Evolutionary conservation across 2,797 vertebrate species (phyloP), one percentile per base, ranked within the genome.

Genomic region (Hoplostethus atlanticus): DNA sequence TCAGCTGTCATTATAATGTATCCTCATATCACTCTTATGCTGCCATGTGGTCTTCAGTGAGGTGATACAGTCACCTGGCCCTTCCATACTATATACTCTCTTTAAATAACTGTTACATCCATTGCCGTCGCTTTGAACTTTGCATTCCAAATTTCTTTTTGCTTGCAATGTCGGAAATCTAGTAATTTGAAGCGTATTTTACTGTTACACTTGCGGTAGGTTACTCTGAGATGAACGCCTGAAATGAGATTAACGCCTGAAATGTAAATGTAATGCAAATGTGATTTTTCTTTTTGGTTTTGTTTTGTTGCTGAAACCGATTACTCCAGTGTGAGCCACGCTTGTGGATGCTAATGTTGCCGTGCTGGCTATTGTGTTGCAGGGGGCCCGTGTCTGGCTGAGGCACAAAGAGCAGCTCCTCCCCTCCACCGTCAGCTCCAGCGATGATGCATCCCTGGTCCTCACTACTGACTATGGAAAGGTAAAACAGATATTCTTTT

Each of bases 341-440:
- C 70, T 76, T 83, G 57, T 71, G 78, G 73, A 79, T 87, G 77
- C 77, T 90, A 72, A 90, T 66, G 69, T 9, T 81, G 56, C 53
- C 73, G 34, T 71, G 71, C 34, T 77, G 56, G 4, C 62, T 69
- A 15, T 88, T 89, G 79, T 93, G 66, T 93, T 92, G 68, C 93
- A 97, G 96, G 96, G 96, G 80, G 90, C 94, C 84, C 93, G 84
- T 59, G 94, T 97, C 59, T 97, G 96, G 96, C 92, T 96, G 76
- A 84, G 89, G 79, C 94, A 96, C 83, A 94, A 96, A 86, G 95
- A 96, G 54, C 94, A 95, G 83, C 94, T 97, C 90, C 93, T 94
- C 62, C 96, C 96, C 66, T 96, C 95, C 85, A 95, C 93, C 0
- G 89, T 96, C 88, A 94, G 86, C 81, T 91, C 90, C 0, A 93